Evolutionary conservation across 1,140 invertebrate genomes (phyloP), one percentile per base, ranked within the genome.

Genomic region (Bombus waltoni): DNA sequence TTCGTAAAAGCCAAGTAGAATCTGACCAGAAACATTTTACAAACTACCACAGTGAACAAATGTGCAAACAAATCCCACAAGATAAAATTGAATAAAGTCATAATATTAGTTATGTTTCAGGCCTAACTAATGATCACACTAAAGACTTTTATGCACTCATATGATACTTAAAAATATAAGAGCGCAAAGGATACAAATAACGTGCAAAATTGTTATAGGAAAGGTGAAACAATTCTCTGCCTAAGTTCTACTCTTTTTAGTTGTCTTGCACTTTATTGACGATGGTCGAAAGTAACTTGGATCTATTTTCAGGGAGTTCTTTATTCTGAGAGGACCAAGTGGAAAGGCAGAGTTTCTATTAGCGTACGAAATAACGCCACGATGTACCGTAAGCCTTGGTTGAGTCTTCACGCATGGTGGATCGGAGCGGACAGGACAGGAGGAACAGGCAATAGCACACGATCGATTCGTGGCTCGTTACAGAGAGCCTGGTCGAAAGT

Each of bases 321-420:
- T 66, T 13, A 66, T 66, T 44, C 40, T 42, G n/a, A 47, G 6
- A 65, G n/a, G 44, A 13, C 25, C 18, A 28, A 32, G 11, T 38
- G 25, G 5, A 72, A 11, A 53, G 4, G 8, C 44, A 53, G 66
- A 47, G n/a, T 18, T 2, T 65, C 15, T 66, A 83, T 83, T 65
- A 76, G 32, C 59, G 44, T 68, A 83, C 35, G 35, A 74, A 81
- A 74, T 85, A 85, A 85, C 75, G 75, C 65, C n/a, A 62, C 73
- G 57, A 90, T 89, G 81, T 90, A 89, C 89, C 89, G 88, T 90
- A 90, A 90, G 59, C 78, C 59, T 65, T 18, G 66, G 53, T n/a
- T 25, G 72, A 75, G 77, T 65, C 87, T 89, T 89, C 88, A 89
- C 87, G 88, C 88, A 87, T 89, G 84, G 88, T 57, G 76, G 81